Conservation (phyloP, 2,113 vertebrate species). For the Hystrix brachyura region DNA sequence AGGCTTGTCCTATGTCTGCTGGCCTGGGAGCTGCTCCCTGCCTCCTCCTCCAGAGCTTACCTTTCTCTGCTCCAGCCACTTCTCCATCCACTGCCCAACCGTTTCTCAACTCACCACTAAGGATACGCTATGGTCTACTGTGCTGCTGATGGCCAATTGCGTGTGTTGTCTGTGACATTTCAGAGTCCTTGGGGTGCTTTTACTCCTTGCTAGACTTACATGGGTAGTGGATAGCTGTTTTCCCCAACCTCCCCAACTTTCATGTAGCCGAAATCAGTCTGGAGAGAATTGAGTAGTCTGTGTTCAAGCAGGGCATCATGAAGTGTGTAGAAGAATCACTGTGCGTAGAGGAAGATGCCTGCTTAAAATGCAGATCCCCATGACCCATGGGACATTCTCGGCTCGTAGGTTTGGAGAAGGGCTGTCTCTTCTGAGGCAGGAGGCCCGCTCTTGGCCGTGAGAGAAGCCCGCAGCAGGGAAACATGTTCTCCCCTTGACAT, state of each 20-base stretch:
- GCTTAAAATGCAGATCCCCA: background rate
- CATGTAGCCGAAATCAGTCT: background rate
- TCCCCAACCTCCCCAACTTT: background rate
- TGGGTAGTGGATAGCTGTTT: too few relatives aligned
- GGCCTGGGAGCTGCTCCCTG: background rate
- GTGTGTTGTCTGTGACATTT: too few relatives aligned
- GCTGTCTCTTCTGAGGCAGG: background rate
- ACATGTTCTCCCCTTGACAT: too few relatives aligned
- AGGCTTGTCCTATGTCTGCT: background rate
- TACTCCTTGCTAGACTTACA: background rate
- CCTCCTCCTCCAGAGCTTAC: too few relatives aligned
- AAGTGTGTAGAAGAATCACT: background rate
- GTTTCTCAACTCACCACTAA: background rate
- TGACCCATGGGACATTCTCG: background rate
- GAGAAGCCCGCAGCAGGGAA: background rate
- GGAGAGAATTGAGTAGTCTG: background rate
- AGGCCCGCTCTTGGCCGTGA: background rate
- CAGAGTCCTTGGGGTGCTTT: background rate
- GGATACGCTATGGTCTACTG: background rate
- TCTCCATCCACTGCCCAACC: background rate
- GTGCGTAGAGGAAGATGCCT: rapidly evolving
- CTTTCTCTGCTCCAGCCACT: background rate
- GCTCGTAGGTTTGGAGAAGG: background rate
- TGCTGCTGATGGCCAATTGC: background rate
- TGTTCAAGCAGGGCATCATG: rapidly evolving